A percentile compares a stretch with the other conserved stretches of the same genome.
These are phyloP conservation scores for Tenebrosternarchus preto DNA, from an alignment of 2,113 vertebrate genomes.

Conservation along the genomic window DNA sequence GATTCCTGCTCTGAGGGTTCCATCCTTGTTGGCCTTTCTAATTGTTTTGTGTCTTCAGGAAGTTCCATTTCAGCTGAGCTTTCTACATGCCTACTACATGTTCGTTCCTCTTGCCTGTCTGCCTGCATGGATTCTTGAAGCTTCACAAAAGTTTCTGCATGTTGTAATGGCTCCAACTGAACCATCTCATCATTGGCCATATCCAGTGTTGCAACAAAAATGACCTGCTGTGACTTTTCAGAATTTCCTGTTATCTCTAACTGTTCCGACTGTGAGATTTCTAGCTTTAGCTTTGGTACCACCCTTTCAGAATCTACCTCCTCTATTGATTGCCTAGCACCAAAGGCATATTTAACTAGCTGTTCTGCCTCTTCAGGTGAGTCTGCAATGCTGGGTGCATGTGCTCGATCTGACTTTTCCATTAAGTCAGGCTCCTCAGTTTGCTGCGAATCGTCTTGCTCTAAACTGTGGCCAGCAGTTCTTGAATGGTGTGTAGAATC, in stretches of 20 bases:
- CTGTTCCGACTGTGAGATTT: background rate
- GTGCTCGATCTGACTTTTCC: background rate
- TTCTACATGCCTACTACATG: conserved; percentile 46
- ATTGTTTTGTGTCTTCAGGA: conserved; percentile 36
- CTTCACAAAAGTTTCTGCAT: background rate
- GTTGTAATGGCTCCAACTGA: conserved; percentile 36
- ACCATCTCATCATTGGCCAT: conserved; percentile 26
- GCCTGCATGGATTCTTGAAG: conserved; percentile 28
- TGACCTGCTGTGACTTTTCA: conserved; percentile 8
- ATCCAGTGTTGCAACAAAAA: conserved; percentile 8
- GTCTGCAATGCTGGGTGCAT: background rate
- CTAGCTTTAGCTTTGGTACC: background rate
- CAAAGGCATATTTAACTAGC: background rate
- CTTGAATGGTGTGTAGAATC: conserved; percentile 7
- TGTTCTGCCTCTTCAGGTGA: background rate
- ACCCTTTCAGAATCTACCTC: background rate
- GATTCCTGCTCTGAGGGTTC: conserved; percentile 38
- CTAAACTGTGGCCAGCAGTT: background rate
- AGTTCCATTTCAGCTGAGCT: conserved; percentile 38
- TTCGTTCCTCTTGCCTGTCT: conserved; percentile 38
- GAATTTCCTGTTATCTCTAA: background rate
- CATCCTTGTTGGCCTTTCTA: background rate
- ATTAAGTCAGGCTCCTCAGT: background rate
- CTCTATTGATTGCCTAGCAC: background rate
- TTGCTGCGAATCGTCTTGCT: conserved; percentile 10